phyloP scores from a whole-genome alignment of 2,113 vertebrate genomes.

The Rhinolophus sinicus region DNA sequence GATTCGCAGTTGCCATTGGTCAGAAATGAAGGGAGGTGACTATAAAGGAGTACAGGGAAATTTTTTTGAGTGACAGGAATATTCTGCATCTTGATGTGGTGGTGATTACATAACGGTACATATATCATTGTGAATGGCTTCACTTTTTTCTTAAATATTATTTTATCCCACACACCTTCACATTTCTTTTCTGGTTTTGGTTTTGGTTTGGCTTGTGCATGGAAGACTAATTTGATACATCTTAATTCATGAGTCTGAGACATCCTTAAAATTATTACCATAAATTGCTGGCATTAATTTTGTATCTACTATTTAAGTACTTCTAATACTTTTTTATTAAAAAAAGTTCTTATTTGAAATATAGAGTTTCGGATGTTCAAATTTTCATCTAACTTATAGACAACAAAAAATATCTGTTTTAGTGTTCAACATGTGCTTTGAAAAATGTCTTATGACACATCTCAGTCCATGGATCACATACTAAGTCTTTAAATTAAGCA shows the following conservation, averaged over 20 bases:
- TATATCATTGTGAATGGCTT: not conserved
- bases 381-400: not conserved
- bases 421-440: not conserved
- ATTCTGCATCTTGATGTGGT: not conserved
- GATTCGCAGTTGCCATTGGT: not conserved
- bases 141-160: not conserved
- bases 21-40: not conserved
- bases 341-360: not conserved
- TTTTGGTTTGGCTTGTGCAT: not conserved
- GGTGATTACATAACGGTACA: not conserved
- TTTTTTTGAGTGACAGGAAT: not conserved
- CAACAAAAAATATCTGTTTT: not conserved
- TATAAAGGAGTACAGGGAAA: not conserved
- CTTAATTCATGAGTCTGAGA: not conserved
- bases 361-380: not conserved
- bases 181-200: not conserved
- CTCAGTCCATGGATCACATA: not conserved
- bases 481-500: not conserved
- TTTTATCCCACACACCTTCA: not conserved
- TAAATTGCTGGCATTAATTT: not conserved
- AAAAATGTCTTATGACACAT: not conserved
- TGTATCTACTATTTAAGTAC: not conserved
- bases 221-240: not conserved
- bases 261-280: constrained; percentile 9
- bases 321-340: not conserved